phyloP scores from a whole-genome alignment of 2,797 vertebrate species.

The Carcharodon carcharias region DNA sequence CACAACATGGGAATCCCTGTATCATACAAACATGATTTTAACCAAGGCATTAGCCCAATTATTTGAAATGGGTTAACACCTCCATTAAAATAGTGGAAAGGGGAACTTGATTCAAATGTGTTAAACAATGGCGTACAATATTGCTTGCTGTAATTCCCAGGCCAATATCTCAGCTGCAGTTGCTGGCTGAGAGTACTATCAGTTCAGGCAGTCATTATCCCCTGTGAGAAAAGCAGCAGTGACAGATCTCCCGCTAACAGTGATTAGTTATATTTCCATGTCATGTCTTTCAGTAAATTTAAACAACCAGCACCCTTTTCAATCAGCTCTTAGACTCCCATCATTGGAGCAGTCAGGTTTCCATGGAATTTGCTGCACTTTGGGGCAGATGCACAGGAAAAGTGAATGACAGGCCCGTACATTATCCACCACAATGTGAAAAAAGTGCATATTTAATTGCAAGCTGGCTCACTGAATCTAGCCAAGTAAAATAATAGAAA shows the following conservation, averaged over 20 bases:
- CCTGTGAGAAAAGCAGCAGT: constrained; percentile 26
- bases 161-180: neutral
- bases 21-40: neutral
- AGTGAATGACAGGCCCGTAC: constrained; percentile 18
- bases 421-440: constrained; percentile 8
- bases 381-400: constrained; percentile 37
- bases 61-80: neutral
- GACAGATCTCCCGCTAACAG: neutral
- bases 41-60: neutral
- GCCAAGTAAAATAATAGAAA: constrained; percentile 36
- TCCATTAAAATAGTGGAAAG: neutral
- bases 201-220: constrained; percentile 7
- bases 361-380: constrained; percentile 38
- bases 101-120: neutral
- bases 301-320: constrained; percentile 37
- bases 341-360: constrained; percentile 32
- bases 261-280: constrained; percentile 1
- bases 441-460: constrained; percentile 27
- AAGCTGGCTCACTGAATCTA: neutral
- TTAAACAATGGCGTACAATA: neutral
- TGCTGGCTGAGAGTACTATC: neutral
- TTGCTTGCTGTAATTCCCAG: neutral
- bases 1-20: neutral
- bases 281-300: constrained; percentile 8
- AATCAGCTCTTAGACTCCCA: constrained; percentile 28